These are phyloP conservation scores for Cephalopholis sonnerati DNA, from an alignment of 2,113 vertebrate genomes.

Conservation along the genomic window DNA sequence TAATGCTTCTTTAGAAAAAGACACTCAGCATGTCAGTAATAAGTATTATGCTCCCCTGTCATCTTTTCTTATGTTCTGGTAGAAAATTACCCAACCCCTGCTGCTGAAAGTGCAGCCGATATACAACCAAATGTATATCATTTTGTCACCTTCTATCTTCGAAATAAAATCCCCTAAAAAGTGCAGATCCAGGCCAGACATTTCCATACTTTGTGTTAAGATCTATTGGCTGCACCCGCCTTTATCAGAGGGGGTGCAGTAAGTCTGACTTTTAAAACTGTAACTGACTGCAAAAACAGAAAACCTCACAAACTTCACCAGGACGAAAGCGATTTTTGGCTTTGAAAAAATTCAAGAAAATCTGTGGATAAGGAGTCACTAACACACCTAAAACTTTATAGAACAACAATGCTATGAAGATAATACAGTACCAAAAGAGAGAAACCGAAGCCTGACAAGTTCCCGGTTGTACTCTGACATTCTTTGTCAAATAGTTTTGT, in stretches of 20 bases:
- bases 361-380: neutral
- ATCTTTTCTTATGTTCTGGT: conserved; percentile 54
- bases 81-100: conserved; percentile 45
- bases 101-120: conserved; percentile 40
- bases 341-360: neutral
- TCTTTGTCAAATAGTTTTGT: neutral
- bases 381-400: neutral
- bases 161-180: neutral
- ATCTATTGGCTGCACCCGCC: neutral
- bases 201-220: neutral
- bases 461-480: neutral
- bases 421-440: neutral
- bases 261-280: conserved; percentile 7
- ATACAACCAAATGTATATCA: conserved; percentile 41
- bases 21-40: conserved; percentile 64
- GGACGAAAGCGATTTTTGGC: neutral
- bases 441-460: neutral
- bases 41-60: conserved; percentile 56
- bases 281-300: neutral
- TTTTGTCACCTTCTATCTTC: conserved; percentile 25
- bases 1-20: conserved; percentile 67
- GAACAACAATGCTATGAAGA: neutral
- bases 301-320: neutral
- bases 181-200: neutral
- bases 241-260: conserved; percentile 1